These are phyloP conservation scores for Autographa gamma DNA, from an alignment of 2,888 invertebrate genomes.

Conservation along the genomic window DNA sequence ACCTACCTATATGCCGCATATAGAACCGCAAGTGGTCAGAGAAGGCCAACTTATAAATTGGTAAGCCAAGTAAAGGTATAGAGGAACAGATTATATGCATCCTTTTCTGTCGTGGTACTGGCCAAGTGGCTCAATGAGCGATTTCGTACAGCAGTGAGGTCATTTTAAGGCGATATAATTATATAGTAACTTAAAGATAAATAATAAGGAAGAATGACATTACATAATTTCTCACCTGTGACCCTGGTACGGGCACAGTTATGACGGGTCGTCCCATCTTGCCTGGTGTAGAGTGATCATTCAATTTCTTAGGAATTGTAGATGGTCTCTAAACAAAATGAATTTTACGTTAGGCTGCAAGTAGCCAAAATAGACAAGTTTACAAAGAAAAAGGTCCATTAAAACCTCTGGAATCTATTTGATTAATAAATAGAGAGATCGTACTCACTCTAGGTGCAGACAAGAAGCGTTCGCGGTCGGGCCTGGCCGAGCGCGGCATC, in stretches of 20 bases:
- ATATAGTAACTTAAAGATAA: not conserved
- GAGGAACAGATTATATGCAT: no score
- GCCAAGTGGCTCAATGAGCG: no score
- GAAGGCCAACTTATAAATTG: no score
- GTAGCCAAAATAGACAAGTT: no score
- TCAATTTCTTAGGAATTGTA: conserved; percentile 59
- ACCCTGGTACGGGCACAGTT: conserved; percentile 29
- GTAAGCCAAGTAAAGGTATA: no score
- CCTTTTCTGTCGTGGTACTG: no score
- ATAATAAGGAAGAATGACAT: not conserved
- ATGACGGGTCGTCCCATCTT: conserved; percentile 24
- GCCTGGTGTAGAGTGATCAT: conserved; percentile 31
- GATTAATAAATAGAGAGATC: not conserved
- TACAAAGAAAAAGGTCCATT: no score
- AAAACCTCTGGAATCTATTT: not conserved
- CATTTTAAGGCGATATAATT: not conserved
- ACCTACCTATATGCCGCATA: no score
- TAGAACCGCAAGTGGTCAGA: no score
- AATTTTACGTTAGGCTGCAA: not conserved
- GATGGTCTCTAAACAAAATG: conserved; percentile 62
- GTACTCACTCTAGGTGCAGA: conserved; percentile 55
- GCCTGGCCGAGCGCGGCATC: conserved; percentile 48
- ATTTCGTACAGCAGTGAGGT: no score
- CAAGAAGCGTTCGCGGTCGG: conserved; percentile 59
- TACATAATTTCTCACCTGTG: conserved; percentile 28